Evolutionary conservation across 2,797 vertebrate species (phyloP).

Genomic region (Intellagama lesueurii): DNA sequence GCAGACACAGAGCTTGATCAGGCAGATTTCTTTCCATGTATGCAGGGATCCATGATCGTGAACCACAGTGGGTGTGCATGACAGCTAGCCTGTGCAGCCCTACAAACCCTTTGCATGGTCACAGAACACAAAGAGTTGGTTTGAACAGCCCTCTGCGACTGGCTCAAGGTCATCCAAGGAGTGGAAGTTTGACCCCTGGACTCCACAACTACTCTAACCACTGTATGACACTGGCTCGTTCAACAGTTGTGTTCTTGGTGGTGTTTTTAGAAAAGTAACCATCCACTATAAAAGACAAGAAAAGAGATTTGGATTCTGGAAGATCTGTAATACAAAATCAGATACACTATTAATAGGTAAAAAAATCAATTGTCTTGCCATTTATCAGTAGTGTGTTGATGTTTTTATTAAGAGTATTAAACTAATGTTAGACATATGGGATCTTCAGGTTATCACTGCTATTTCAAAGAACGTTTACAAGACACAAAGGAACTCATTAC

Average conservation of each 20-base stretch:
- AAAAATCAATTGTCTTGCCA: conserved; percentile 30
- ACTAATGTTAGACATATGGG: conserved; percentile 17
- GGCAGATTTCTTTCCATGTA: too few relatives aligned
- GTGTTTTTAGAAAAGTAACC: too few relatives aligned
- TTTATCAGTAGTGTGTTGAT: conserved; percentile 41
- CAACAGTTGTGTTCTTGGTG: too few relatives aligned
- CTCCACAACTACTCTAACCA: background rate
- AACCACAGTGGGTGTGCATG: too few relatives aligned
- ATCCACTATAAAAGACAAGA: background rate
- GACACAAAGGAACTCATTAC: conserved; percentile 20
- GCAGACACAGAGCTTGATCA: background rate
- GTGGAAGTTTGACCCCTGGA: background rate
- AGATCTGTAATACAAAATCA: conserved; percentile 41
- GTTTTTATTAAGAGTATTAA: conserved; percentile 47
- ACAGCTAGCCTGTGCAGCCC: too few relatives aligned
- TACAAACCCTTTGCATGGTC: too few relatives aligned
- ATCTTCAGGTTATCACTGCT: conserved; percentile 27
- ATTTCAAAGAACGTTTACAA: conserved; percentile 23
- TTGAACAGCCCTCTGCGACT: background rate
- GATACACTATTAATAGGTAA: conserved; percentile 27
- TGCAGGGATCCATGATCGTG: background rate
- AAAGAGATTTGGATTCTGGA: background rate
- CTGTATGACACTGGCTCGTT: background rate
- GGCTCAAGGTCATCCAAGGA: background rate
- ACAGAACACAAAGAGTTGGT: background rate